phyloP scores from a whole-genome alignment of 2,113 vertebrate genomes.

The Pituophis catenifer region DNA sequence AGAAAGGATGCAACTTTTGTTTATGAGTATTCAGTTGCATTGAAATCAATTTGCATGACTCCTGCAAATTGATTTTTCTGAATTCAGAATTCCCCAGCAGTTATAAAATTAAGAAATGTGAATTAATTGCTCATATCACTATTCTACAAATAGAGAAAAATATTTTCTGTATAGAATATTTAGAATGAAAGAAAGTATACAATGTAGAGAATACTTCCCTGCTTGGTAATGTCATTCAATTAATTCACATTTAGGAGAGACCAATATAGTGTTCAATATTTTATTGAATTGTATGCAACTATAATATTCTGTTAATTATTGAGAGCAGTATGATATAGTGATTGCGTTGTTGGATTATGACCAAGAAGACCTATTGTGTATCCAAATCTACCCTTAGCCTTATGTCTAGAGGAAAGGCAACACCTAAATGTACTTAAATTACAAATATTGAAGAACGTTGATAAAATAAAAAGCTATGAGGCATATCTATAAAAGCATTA shows the following conservation, averaged over 20 bases:
- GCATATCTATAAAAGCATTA: neutral
- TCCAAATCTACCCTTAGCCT: neutral
- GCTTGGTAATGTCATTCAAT: neutral
- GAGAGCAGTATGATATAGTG: neutral
- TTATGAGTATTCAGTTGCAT: neutral
- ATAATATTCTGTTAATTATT: neutral
- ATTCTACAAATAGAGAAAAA: neutral
- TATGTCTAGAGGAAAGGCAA: neutral
- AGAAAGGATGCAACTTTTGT: neutral
- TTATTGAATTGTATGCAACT: neutral
- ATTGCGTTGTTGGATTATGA: neutral
- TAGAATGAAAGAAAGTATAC: neutral
- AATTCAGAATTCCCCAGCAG: neutral
- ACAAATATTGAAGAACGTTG: neutral
- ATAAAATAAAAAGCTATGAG: neutral
- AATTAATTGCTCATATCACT: neutral
- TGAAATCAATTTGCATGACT: neutral
- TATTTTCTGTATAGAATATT: neutral
- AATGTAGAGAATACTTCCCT: neutral
- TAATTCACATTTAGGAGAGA: neutral
- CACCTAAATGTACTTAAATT: neutral
- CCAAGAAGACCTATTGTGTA: neutral
- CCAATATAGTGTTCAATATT: neutral
- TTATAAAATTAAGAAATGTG: neutral
- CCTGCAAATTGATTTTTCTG: neutral